These are phyloP conservation scores for Neoscelio sp. DNA, from an alignment of 2,888 invertebrate genomes.

Conservation along the genomic window DNA sequence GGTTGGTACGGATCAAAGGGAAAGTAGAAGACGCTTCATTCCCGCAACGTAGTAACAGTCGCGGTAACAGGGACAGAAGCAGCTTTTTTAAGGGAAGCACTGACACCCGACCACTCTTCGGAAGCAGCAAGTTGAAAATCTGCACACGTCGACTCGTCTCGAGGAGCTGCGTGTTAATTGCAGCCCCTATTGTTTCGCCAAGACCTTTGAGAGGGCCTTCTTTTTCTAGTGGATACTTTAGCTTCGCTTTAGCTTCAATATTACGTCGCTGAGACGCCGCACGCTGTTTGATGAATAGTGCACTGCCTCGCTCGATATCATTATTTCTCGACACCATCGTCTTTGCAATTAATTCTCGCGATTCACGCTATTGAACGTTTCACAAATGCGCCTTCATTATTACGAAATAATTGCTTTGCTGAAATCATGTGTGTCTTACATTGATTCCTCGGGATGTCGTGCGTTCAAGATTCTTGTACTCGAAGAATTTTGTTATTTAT, in stretches of 20 bases:
- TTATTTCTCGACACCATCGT: constrained; percentile 59
- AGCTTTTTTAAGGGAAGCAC: constrained; percentile 26
- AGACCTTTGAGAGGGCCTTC: constrained; percentile 66
- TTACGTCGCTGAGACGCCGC: constrained; percentile 63
- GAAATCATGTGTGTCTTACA: constrained; percentile 25
- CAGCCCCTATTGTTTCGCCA: constrained; percentile 63
- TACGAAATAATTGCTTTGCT: constrained; percentile 39
- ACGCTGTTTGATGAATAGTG: constrained; percentile 60
- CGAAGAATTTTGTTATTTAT: no score
- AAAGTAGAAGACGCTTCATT: not conserved
- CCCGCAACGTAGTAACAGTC: not conserved
- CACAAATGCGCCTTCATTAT: constrained; percentile 34
- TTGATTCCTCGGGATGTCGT: not conserved
- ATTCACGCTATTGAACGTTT: constrained; percentile 57
- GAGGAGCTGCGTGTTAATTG: constrained; percentile 72
- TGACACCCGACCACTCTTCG: constrained; percentile 58
- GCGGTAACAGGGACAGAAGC: not conserved
- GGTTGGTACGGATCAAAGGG: constrained; percentile 6
- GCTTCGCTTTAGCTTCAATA: constrained; percentile 65
- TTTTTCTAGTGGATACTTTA: constrained; percentile 69
- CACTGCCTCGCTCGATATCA: constrained; percentile 57
- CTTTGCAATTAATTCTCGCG: constrained; percentile 60
- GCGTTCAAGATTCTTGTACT: no score
- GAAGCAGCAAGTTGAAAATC: constrained; percentile 67
- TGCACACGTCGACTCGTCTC: constrained; percentile 72